Percentiles rank a stretch among this genome's conserved stretches.
phyloP scores from a whole-genome alignment of 2,888 invertebrate species.

The Gortyna flavago region DNA sequence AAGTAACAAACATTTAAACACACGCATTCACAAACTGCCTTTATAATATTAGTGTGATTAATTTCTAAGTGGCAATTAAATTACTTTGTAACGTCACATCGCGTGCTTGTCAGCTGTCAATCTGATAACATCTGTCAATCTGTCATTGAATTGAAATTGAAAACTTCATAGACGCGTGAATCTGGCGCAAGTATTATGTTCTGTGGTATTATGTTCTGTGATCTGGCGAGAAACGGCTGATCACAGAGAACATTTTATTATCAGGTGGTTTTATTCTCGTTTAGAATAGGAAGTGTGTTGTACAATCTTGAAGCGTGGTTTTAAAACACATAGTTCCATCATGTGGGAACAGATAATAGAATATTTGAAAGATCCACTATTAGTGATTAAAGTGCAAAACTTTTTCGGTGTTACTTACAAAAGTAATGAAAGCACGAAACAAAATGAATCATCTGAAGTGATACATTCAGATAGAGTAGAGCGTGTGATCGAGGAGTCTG shows the following conservation, averaged over 20 bases:
- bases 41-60: too few relatives aligned
- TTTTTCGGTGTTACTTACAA: constrained; percentile 93
- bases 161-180: too few relatives aligned
- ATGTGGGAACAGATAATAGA: constrained; percentile 90
- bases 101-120: constrained; percentile 7
- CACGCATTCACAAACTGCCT: too few relatives aligned
- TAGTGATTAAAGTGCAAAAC: constrained; percentile 94
- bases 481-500: constrained; percentile 72
- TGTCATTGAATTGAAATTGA: constrained; percentile 23
- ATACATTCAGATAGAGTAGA: constrained; percentile 78
- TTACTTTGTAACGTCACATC: constrained; percentile 10
- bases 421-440: constrained; percentile 70
- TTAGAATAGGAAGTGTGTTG: constrained; percentile 40
- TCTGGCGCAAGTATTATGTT: too few relatives aligned
- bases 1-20: too few relatives aligned
- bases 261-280: constrained; percentile 15
- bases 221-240: constrained; percentile 25
- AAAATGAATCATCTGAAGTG: constrained; percentile 76
- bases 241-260: too few relatives aligned
- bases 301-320: constrained; percentile 19
- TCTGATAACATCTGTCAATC: too few relatives aligned
- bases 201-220: too few relatives aligned
- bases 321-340: constrained; percentile 45
- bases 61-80: not conserved
- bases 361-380: constrained; percentile 93